A percentile compares a stretch with the other conserved stretches of the same genome.
phyloP scores from a whole-genome alignment of 2,797 vertebrate genomes.

The Phalanger gymnotis region DNA sequence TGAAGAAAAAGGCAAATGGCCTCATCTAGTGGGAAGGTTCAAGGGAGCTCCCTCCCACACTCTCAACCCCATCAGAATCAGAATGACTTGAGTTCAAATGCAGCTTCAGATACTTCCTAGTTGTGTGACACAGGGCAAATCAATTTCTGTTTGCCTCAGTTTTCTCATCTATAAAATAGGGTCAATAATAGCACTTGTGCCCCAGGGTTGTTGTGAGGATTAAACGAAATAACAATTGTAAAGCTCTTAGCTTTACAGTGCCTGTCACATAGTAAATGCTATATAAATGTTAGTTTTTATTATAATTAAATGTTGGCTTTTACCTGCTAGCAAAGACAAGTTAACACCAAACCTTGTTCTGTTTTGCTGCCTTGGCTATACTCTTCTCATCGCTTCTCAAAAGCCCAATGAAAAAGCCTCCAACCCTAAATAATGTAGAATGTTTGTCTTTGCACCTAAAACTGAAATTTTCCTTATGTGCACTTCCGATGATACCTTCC shows the following conservation, averaged over 20 bases:
- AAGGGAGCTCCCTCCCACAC: no score
- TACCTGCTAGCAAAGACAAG: not conserved
- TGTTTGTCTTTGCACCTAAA: not conserved
- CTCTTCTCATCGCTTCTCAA: not conserved
- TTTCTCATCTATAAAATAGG: not conserved
- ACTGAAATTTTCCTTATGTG: not conserved
- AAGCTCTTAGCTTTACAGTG: not conserved
- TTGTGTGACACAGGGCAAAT: not conserved
- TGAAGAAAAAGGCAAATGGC: no score
- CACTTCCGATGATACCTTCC: not conserved
- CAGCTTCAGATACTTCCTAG: not conserved
- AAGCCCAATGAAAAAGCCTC: not conserved
- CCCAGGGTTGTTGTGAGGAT: not conserved
- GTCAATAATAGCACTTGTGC: not conserved
- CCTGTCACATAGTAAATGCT: not conserved
- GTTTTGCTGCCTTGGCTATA: not conserved
- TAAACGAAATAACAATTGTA: not conserved
- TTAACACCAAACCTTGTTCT: not conserved
- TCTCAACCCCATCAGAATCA: no score
- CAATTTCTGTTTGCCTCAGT: not conserved
- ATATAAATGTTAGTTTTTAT: not conserved
- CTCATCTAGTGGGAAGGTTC: no score
- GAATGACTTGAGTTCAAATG: not conserved
- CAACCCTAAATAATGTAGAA: not conserved
- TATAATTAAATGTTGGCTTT: not conserved